Conservation (phyloP, 1,140 invertebrate genomes). For the Bombus pascuorum region DNA sequence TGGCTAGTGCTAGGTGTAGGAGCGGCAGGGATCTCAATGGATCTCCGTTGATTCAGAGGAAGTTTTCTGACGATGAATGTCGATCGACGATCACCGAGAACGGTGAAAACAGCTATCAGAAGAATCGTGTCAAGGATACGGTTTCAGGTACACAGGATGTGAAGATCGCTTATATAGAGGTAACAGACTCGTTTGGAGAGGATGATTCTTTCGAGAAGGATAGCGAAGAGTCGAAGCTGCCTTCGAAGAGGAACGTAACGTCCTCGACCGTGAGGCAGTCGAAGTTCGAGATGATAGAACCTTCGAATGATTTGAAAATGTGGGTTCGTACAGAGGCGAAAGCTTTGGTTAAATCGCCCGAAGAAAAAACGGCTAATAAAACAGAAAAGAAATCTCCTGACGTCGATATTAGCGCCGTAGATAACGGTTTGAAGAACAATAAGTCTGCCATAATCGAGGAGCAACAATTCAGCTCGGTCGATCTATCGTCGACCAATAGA, state of each 20-base stretch:
- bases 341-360: constrained; percentile 46
- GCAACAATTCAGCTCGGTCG: background rate
- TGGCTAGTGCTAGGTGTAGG: constrained; percentile 92
- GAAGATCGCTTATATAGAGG: constrained; percentile 79
- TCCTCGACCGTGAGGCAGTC: constrained; percentile 46
- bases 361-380: constrained; percentile 27
- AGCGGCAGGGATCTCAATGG: constrained; percentile 88
- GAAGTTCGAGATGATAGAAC: constrained; percentile 53
- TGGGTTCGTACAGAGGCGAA: constrained; percentile 74
- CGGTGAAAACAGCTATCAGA: constrained; percentile 42
- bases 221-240: constrained; percentile 53
- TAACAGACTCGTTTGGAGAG: constrained; percentile 76
- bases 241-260: constrained; percentile 57
- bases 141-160: constrained; percentile 65
- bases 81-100: constrained; percentile 72
- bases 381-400: constrained; percentile 31
- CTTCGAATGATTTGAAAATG: constrained; percentile 71
- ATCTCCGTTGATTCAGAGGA: constrained; percentile 87
- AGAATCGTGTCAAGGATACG: background rate
- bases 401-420: background rate
- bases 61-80: constrained; percentile 83
- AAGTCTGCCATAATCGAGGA: constrained; percentile 3
- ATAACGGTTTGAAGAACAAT: constrained; percentile 5
- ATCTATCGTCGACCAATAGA: constrained; percentile 2
- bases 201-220: constrained; percentile 49